Evolutionary conservation across 2,113 vertebrate genomes (phyloP).

Genomic region (Anser cygnoides): DNA sequence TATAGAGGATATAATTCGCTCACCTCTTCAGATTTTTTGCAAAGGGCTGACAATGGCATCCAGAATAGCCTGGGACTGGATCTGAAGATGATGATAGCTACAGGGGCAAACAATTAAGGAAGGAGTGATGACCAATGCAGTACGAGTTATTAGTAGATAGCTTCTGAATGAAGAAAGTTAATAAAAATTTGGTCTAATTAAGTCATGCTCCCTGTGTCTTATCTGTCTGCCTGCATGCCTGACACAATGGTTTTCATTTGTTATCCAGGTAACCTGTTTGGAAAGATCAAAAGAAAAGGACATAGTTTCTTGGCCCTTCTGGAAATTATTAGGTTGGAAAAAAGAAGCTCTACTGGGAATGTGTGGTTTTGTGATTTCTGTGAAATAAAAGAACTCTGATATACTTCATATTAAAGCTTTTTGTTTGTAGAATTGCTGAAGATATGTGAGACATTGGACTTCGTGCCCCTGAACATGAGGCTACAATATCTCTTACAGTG

Average conservation of each 20-base stretch:
- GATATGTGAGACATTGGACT: background rate
- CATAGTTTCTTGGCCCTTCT: background rate
- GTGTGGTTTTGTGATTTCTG: background rate
- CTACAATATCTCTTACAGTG: background rate
- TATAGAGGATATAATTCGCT: background rate
- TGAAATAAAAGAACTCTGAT: background rate
- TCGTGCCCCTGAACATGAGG: background rate
- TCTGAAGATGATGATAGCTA: background rate
- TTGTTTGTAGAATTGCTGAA: background rate
- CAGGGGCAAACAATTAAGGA: background rate
- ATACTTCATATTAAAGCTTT: background rate
- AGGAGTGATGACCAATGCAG: background rate
- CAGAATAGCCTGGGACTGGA: background rate
- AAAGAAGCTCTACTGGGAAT: background rate
- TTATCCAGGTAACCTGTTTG: background rate
- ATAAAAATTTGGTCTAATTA: conserved; percentile 7
- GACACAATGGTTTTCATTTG: background rate
- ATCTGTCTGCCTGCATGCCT: background rate
- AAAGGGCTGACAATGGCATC: background rate
- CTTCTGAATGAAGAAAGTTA: background rate
- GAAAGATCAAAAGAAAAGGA: background rate
- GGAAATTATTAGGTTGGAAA: background rate
- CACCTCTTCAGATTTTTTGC: background rate
- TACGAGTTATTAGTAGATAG: background rate
- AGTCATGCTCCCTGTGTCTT: background rate